Conservation (phyloP, 2,797 vertebrate species). For the Enteromius mattozi region DNA sequence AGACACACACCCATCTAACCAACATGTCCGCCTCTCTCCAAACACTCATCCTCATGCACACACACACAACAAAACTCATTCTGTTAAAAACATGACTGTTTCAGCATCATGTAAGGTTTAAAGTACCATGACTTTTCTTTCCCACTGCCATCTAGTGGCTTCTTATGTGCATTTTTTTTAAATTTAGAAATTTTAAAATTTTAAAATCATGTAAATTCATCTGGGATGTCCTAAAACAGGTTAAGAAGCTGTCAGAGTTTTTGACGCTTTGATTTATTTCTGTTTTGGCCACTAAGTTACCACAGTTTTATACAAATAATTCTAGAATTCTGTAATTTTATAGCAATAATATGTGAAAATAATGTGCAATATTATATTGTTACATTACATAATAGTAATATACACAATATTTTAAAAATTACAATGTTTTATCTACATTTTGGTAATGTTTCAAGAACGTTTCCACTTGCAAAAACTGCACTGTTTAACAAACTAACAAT, state of each 20-base stretch:
- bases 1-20: neutral
- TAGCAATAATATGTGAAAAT: no score
- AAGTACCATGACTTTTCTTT: neutral
- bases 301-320: neutral
- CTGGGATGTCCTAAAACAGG: neutral
- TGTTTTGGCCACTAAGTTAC: neutral
- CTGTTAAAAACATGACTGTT: neutral
- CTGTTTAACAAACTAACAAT: neutral
- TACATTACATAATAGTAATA: neutral
- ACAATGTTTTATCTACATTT: neutral
- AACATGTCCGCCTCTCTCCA: neutral
- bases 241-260: neutral
- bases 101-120: neutral
- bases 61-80: neutral
- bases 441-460: neutral
- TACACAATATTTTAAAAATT: neutral
- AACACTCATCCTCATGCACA: neutral
- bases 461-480: no score
- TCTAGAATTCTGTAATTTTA: no score
- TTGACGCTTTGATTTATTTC: neutral
- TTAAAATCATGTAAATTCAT: neutral
- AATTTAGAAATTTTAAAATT: neutral
- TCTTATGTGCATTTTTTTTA: neutral
- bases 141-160: constrained; percentile 30
- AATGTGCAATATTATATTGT: no score